Percentiles rank a stretch among this genome's conserved stretches.
These are phyloP conservation scores for Hemaris fuciformis DNA, from an alignment of 2,888 invertebrate species.

Conservation along the genomic window DNA sequence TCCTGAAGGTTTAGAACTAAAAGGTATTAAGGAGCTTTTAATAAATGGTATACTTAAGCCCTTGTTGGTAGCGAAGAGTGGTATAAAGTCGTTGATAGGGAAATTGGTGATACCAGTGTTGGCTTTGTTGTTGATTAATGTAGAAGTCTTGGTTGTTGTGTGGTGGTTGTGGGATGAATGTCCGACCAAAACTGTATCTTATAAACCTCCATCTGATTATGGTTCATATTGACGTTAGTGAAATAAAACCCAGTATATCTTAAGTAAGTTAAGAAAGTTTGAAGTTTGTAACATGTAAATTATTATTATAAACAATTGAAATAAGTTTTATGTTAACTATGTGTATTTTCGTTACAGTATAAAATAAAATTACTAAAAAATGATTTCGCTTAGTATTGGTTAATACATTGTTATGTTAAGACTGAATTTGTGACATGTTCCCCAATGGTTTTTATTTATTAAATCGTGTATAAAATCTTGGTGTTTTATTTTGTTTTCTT, in stretches of 20 bases:
- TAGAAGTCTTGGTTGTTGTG: constrained; percentile 64
- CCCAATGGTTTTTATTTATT: neutral
- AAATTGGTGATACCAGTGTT: constrained; percentile 69
- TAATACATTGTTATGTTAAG: constrained; percentile 17
- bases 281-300: neutral
- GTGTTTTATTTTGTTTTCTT: constrained; percentile 9
- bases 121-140: constrained; percentile 62
- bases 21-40: constrained; percentile 61
- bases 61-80: constrained; percentile 58
- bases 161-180: constrained; percentile 80
- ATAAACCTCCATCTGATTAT: constrained; percentile 47
- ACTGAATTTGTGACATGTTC: constrained; percentile 22
- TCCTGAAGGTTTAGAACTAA: constrained; percentile 46
- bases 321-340: too few species aligned
- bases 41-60: constrained; percentile 67
- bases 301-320: too few species aligned
- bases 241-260: constrained; percentile 39
- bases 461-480: neutral
- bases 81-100: constrained; percentile 64
- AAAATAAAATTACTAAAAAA: too few species aligned
- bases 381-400: neutral
- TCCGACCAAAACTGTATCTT: constrained; percentile 34
- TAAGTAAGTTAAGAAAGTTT: constrained; percentile 19
- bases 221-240: constrained; percentile 27
- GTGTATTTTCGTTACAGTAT: too few species aligned